phyloP scores from a whole-genome alignment of 1,140 invertebrate genomes.

The Euschistus heros region DNA sequence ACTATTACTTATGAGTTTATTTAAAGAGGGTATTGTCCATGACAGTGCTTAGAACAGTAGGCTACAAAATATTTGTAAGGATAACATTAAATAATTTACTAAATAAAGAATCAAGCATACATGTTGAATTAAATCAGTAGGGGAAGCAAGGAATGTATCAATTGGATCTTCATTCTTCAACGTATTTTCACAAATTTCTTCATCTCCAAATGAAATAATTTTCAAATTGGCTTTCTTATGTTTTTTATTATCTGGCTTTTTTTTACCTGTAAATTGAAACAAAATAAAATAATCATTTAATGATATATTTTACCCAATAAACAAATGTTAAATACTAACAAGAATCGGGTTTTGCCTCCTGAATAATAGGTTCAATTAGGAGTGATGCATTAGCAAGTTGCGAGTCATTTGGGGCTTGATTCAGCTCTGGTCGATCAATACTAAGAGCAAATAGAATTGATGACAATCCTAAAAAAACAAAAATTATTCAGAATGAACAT shows the following conservation, averaged over 20 bases:
- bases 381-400: not conserved
- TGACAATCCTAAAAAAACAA: conserved; percentile 51
- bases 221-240: conserved; percentile 47
- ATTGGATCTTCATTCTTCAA: not conserved
- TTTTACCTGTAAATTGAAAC: conserved; percentile 20
- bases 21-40: no score
- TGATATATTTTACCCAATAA: not conserved
- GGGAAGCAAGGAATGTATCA: conserved; percentile 1
- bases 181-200: conserved; percentile 31
- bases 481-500: not conserved
- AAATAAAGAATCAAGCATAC: no score
- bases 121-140: not conserved
- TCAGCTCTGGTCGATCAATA: conserved; percentile 73
- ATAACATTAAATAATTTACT: no score
- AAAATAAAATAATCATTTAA: not conserved
- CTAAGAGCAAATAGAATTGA: conserved; percentile 83
- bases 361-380: not conserved
- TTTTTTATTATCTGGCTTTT: conserved; percentile 37
- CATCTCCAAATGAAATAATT: conserved; percentile 54
- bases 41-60: no score
- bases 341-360: not conserved
- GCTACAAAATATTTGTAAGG: no score
- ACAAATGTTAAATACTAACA: not conserved
- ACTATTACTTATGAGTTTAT: no score
- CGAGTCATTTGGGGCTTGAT: conserved; percentile 38